Percentiles rank a stretch among this genome's conserved stretches.
Conservation (phyloP, 2,888 invertebrate genomes). For the Mythimna lalbum region DNA sequence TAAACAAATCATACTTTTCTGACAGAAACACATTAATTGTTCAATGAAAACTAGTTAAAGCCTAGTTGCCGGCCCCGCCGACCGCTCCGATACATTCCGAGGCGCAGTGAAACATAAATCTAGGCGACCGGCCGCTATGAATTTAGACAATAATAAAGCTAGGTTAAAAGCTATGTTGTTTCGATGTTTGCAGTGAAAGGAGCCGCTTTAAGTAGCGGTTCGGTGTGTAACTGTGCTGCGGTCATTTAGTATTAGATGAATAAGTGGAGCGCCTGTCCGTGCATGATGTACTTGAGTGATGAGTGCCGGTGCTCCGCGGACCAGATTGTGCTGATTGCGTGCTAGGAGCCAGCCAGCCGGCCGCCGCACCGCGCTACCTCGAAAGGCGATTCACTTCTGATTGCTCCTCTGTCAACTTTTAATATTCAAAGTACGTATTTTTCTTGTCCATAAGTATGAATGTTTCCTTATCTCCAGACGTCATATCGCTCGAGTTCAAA, state of each 20-base stretch:
- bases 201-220: slow-evolving; percentile 75
- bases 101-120: slow-evolving; percentile 69
- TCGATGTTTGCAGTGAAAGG: slow-evolving; percentile 86
- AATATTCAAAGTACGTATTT: slow-evolving; percentile 66
- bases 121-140: slow-evolving; percentile 81
- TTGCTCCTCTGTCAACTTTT: slow-evolving; percentile 61
- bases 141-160: slow-evolving; percentile 78
- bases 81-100: slow-evolving; percentile 41
- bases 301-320: slow-evolving; percentile 63
- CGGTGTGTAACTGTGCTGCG: slow-evolving; percentile 78
- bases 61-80: slow-evolving; percentile 40
- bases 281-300: slow-evolving; percentile 69
- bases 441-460: slow-evolving; percentile 25
- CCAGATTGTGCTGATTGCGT: slow-evolving; percentile 51
- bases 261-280: slow-evolving; percentile 70
- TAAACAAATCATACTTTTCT: slow-evolving; percentile 81
- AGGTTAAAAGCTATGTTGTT: slow-evolving; percentile 74
- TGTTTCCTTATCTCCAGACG: slow-evolving; percentile 33
- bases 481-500: slow-evolving; percentile 49
- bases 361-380: slow-evolving; percentile 35
- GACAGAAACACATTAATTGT: slow-evolving; percentile 76
- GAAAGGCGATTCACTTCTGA: slow-evolving; percentile 52
- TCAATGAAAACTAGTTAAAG: slow-evolving; percentile 76
- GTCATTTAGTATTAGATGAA: slow-evolving; percentile 71
- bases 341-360: slow-evolving; percentile 34